Conservation (phyloP, 2,888 invertebrate species). For the Allygus modestus region DNA sequence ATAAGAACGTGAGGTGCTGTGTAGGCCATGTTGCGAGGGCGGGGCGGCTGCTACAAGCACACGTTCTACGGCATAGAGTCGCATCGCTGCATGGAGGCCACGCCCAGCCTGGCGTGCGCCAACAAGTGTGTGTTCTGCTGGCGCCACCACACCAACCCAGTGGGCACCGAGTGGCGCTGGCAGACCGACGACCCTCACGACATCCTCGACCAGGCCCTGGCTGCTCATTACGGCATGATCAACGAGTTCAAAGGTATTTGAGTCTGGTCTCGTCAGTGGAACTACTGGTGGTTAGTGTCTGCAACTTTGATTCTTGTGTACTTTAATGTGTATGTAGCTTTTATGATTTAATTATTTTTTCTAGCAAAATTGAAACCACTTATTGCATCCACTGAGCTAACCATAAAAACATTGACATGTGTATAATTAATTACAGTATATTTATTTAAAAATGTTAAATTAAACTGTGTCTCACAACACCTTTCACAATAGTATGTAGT, state of each 20-base stretch:
- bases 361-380: too few relatives aligned
- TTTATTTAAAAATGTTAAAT: too few relatives aligned
- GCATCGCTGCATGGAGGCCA: slow-evolving; percentile 80
- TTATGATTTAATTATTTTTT: too few relatives aligned
- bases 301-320: background rate
- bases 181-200: slow-evolving; percentile 77
- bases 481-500: too few relatives aligned
- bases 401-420: too few relatives aligned
- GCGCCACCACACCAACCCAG: slow-evolving; percentile 77
- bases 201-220: slow-evolving; percentile 76
- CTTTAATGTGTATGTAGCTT: too few relatives aligned
- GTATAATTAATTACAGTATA: too few relatives aligned
- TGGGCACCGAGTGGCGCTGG: slow-evolving; percentile 81
- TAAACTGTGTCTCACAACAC: too few relatives aligned
- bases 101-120: slow-evolving; percentile 79
- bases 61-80: slow-evolving; percentile 80
- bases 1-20: too few relatives aligned
- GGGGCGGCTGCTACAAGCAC: slow-evolving; percentile 80
- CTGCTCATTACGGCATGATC: slow-evolving; percentile 77
- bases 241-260: slow-evolving; percentile 75
- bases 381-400: too few relatives aligned
- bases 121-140: slow-evolving; percentile 81
- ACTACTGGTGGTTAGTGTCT: too few relatives aligned
- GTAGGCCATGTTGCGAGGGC: slow-evolving; percentile 75
- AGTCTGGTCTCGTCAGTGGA: too few relatives aligned